Percentiles rank a stretch among this genome's conserved stretches.
Evolutionary conservation across 2,113 vertebrate genomes (phyloP).

Genomic region (Ciconia maguari): DNA sequence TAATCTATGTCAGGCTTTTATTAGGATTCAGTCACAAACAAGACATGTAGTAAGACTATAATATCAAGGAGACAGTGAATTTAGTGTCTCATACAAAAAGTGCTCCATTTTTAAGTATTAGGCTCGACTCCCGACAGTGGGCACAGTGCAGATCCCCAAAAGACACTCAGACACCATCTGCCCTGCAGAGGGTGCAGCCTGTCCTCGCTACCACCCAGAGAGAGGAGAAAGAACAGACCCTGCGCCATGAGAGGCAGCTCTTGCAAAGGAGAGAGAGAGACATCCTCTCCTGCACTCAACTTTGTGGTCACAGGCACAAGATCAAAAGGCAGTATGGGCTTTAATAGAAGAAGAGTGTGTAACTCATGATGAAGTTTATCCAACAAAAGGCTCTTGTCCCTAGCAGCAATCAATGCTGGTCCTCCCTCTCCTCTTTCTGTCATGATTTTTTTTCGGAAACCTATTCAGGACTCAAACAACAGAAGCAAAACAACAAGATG

Average conservation of each 20-base stretch:
- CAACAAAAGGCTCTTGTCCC: neutral
- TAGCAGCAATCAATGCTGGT: neutral
- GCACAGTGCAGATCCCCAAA: neutral
- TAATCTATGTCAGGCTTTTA: neutral
- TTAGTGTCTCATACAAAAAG: neutral
- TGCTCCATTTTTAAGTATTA: neutral
- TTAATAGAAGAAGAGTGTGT: neutral
- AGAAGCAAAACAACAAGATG: neutral
- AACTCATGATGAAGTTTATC: neutral
- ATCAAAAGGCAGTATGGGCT: neutral
- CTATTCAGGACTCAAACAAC: neutral
- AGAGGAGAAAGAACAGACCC: neutral
- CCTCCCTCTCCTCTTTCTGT: neutral
- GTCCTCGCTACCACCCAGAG: neutral
- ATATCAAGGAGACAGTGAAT: neutral
- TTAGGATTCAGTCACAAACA: neutral
- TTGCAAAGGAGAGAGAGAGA: neutral
- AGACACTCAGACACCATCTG: neutral
- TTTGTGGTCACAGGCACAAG: neutral
- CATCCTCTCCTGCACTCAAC: rapidly evolving
- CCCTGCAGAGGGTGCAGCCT: neutral
- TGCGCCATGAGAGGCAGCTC: neutral
- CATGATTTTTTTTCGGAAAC: neutral
- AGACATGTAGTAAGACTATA: neutral
- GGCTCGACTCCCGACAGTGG: neutral